These are phyloP conservation scores for Tragelaphus buxtoni DNA, from an alignment of 2,113 vertebrate genomes.

Conservation along the genomic window DNA sequence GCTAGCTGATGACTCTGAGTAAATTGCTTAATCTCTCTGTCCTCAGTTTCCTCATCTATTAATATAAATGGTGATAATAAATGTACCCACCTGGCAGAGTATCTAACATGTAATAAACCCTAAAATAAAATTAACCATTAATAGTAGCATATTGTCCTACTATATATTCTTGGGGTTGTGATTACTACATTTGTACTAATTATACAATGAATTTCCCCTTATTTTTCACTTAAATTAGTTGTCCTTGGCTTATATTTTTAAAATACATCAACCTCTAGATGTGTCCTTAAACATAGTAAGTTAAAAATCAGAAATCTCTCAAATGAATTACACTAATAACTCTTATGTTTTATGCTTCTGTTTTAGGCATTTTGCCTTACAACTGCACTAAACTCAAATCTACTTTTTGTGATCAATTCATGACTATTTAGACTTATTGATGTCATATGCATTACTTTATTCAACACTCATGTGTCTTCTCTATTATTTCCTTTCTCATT, in stretches of 20 bases:
- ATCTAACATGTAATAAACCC: background rate
- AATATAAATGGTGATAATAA: background rate
- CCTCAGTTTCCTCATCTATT: background rate
- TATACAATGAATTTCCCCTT: background rate
- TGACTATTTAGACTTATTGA: background rate
- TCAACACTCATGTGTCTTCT: background rate
- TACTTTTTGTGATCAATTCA: background rate
- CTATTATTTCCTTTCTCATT: background rate
- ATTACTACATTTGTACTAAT: background rate
- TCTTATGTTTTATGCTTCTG: background rate
- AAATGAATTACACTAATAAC: background rate
- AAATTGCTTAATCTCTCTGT: background rate
- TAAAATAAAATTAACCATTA: slow-evolving; percentile 1
- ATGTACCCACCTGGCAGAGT: background rate
- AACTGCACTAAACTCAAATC: background rate
- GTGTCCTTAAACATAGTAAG: background rate
- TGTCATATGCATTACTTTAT: background rate
- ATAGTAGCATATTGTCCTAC: background rate
- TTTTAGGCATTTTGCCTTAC: background rate
- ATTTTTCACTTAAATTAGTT: background rate
- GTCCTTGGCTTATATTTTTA: background rate
- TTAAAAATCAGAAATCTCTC: background rate
- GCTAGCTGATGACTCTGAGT: background rate
- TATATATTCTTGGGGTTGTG: background rate
- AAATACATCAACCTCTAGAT: background rate